These are phyloP conservation scores for Acleris sparsana DNA, from an alignment of 2,888 invertebrate genomes.

Conservation along the genomic window DNA sequence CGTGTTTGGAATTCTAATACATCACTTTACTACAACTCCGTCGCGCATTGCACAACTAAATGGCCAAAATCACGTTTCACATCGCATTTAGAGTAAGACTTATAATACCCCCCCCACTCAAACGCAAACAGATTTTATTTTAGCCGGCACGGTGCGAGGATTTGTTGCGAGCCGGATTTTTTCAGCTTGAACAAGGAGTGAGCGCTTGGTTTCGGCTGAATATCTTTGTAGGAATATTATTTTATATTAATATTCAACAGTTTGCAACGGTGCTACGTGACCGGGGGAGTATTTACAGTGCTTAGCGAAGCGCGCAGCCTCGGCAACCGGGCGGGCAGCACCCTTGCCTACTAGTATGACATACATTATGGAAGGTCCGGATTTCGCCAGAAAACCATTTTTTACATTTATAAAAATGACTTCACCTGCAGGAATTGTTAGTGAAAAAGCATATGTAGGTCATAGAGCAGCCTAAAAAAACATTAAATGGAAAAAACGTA, in stretches of 20 bases:
- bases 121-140: conserved; percentile 33
- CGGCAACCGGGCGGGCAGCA: conserved; percentile 47
- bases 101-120: conserved; percentile 28
- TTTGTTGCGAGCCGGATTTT: conserved; percentile 47
- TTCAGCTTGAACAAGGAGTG: conserved; percentile 51
- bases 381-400: conserved; percentile 7
- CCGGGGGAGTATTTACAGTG: conserved; percentile 76
- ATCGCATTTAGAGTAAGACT: conserved; percentile 24
- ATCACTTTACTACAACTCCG: not conserved
- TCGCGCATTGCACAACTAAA: conserved; percentile 13
- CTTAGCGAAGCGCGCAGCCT: conserved; percentile 71
- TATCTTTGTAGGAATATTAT: conserved; percentile 67
- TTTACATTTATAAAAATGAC: no score
- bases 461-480: no score
- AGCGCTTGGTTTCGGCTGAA: conserved; percentile 54
- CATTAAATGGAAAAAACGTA: no score
- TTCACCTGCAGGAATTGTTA: no score
- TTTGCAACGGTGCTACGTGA: conserved; percentile 74
- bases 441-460: no score
- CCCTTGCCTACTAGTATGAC: conserved; percentile 43
- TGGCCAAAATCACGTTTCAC: conserved; percentile 22
- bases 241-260: conserved; percentile 78
- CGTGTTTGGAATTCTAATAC: conserved; percentile 25
- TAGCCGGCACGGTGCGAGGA: conserved; percentile 39
- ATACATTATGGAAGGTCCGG: conserved; percentile 53